Evolutionary conservation across 1,140 invertebrate genomes (phyloP).

Genomic region (Meloidogyne exigua): DNA sequence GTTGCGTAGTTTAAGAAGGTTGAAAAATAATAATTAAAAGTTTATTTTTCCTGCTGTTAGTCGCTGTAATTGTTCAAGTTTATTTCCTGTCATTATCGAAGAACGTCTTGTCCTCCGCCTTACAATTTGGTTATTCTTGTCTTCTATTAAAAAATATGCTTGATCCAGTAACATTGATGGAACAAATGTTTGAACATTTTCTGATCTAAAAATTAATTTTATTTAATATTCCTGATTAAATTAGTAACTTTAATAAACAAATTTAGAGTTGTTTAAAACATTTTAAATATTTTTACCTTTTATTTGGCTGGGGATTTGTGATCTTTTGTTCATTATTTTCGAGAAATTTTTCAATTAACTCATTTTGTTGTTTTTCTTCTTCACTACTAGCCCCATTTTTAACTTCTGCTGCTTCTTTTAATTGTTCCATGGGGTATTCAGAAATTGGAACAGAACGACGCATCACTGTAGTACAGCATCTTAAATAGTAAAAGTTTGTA

Average conservation of each 20-base stretch:
- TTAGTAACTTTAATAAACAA: no score
- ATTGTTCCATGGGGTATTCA: constrained; percentile 8
- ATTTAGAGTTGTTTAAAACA: no score
- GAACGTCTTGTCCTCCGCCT: neutral
- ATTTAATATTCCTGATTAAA: neutral
- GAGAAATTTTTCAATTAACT: neutral
- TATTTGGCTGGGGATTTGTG: no score
- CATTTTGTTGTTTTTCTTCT: constrained; percentile 2
- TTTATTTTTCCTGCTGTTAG: neutral
- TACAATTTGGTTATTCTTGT: neutral
- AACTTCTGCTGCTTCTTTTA: neutral
- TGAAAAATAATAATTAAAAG: neutral
- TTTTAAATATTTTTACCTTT: no score
- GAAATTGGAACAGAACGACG: constrained; percentile 19
- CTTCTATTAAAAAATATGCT: neutral
- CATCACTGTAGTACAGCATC: constrained; percentile 27
- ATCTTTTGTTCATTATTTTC: neutral
- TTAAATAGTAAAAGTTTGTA: neutral
- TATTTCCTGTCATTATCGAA: neutral
- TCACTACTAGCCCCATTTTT: neutral
- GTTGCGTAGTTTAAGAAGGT: neutral
- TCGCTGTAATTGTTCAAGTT: neutral
- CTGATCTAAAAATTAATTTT: neutral
- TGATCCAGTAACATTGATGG: neutral
- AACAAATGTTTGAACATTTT: neutral